Evolutionary conservation across 2,113 vertebrate species (phyloP).

Genomic region (Psammodynastes pulverulentus): DNA sequence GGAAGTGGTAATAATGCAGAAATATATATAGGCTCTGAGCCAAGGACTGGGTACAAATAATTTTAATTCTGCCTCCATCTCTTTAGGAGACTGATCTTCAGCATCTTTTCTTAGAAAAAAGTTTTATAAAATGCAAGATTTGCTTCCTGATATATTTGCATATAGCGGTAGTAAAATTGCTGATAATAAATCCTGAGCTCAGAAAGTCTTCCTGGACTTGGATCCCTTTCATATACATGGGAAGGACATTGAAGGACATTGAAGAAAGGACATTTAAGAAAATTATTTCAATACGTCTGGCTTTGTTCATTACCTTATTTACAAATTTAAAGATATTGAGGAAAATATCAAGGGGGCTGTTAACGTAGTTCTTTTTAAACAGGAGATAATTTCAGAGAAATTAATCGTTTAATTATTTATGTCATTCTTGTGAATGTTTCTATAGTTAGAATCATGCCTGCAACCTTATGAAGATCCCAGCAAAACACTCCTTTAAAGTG

Average conservation of each 20-base stretch:
- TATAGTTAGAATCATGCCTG: neutral
- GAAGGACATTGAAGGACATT: neutral
- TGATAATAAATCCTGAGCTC: neutral
- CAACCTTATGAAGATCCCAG: neutral
- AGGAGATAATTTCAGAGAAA: neutral
- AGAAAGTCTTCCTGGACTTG: neutral
- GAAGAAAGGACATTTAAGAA: neutral
- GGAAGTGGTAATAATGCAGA: neutral
- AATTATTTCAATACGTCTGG: neutral
- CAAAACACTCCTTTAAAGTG: neutral
- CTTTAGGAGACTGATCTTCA: neutral
- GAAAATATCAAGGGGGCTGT: neutral
- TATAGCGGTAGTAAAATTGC: neutral
- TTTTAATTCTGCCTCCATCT: neutral
- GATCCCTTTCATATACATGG: neutral
- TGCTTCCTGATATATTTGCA: neutral
- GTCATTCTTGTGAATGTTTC: neutral
- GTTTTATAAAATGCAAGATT: neutral
- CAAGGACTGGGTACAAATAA: rapidly evolving
- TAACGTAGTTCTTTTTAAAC: neutral
- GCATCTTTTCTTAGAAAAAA: neutral
- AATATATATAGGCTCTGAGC: rapidly evolving
- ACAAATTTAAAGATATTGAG: neutral
- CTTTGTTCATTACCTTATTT: neutral
- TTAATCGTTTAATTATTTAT: neutral